Percentiles rank a stretch among this genome's conserved stretches.
Conservation (phyloP, 2,888 invertebrate species). For the Syritta pipiens region DNA sequence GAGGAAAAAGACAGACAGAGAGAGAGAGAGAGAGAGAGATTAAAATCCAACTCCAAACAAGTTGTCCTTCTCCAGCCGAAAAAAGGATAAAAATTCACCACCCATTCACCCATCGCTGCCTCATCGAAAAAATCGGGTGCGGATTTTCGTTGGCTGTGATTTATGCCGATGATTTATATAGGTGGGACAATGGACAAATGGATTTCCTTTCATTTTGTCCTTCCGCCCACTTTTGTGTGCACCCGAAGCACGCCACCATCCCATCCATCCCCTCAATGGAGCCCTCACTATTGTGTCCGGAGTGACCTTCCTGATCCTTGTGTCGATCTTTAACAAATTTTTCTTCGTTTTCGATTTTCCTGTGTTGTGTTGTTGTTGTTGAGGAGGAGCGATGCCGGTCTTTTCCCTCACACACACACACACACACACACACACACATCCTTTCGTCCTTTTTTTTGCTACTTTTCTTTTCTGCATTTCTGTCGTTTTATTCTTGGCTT, state of each 20-base stretch:
- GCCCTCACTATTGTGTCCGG: constrained; percentile 13
- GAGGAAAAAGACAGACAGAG: not conserved
- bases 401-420: too few species aligned
- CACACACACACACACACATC: not conserved
- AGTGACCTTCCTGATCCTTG: constrained; percentile 58
- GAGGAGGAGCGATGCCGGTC: not conserved
- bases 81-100: not conserved
- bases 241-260: not conserved
- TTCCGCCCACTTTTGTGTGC: too few species aligned
- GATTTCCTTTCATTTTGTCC: constrained; percentile 41
- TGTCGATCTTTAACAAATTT: constrained; percentile 65
- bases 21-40: too few species aligned
- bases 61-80: too few species aligned
- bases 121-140: constrained; percentile 9
- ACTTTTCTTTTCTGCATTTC: constrained; percentile 1
- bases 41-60: too few species aligned
- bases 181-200: constrained; percentile 67
- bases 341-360: constrained; percentile 23
- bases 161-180: constrained; percentile 65
- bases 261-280: not conserved
- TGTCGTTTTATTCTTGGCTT: constrained; percentile 58
- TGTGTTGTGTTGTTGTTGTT: not conserved
- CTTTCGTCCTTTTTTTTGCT: constrained; percentile 9
- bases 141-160: constrained; percentile 49
- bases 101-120: not conserved